Percentiles rank a stretch among this genome's conserved stretches.
Evolutionary conservation across 2,113 vertebrate species (phyloP).

Genomic region (Terrapene triunguis): DNA sequence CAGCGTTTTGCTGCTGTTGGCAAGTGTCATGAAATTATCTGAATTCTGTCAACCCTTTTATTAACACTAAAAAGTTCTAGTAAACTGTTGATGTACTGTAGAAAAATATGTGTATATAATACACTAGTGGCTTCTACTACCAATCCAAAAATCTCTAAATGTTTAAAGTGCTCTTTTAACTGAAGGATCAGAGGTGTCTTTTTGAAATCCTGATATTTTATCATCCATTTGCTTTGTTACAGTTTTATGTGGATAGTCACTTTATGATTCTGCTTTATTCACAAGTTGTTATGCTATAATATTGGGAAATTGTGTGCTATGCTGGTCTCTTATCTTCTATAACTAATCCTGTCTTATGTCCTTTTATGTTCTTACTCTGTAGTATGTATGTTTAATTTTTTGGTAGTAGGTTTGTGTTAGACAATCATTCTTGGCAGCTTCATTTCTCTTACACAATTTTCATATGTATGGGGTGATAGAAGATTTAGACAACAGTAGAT

Average conservation of each 20-base stretch:
- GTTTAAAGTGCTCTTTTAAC: slow-evolving; percentile 70
- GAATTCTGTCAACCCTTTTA: slow-evolving; percentile 73
- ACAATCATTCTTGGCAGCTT: slow-evolving; percentile 45
- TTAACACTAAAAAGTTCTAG: slow-evolving; percentile 71
- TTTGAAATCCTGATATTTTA: slow-evolving; percentile 73
- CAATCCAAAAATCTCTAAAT: slow-evolving; percentile 73
- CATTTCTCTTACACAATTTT: slow-evolving; percentile 53
- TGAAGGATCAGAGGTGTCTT: slow-evolving; percentile 76
- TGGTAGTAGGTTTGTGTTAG: slow-evolving; percentile 42
- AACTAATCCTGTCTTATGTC: slow-evolving; percentile 73
- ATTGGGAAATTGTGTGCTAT: slow-evolving; percentile 42
- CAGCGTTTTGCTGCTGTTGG: slow-evolving; percentile 63
- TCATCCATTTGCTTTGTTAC: slow-evolving; percentile 66
- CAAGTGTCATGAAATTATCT: slow-evolving; percentile 70
- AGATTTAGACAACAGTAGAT: neutral
- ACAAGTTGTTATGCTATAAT: slow-evolving; percentile 51
- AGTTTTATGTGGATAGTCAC: slow-evolving; percentile 62
- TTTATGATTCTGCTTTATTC: slow-evolving; percentile 69
- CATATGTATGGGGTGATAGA: slow-evolving; percentile 7
- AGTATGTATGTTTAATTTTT: slow-evolving; percentile 53
- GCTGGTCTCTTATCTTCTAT: slow-evolving; percentile 72
- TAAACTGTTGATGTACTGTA: slow-evolving; percentile 61
- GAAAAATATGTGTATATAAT: slow-evolving; percentile 64
- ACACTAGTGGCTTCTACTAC: slow-evolving; percentile 64
- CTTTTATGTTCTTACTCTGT: slow-evolving; percentile 58